A percentile compares a stretch with the other conserved stretches of the same genome.
These are phyloP conservation scores for Camarhynchus parvulus DNA, from an alignment of 2,113 vertebrate genomes.

Conservation along the genomic window DNA sequence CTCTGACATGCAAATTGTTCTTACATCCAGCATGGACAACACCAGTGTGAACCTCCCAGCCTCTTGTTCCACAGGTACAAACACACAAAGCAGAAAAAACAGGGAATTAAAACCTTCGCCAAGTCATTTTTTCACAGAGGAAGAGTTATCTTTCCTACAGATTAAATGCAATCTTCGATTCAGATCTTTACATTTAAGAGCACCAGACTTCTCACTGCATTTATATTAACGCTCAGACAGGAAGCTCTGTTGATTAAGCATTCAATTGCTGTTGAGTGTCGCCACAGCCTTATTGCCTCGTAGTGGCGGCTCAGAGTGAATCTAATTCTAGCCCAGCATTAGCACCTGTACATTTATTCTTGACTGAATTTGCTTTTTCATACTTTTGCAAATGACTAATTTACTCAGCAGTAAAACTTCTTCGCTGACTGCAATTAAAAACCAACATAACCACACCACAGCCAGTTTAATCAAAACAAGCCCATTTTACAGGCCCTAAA, in stretches of 20 bases:
- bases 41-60: background rate
- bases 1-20: background rate
- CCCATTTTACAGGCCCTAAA: background rate
- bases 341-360: background rate
- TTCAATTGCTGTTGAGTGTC: background rate
- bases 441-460: background rate
- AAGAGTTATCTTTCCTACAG: background rate
- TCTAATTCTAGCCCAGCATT: background rate
- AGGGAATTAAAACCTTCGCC: accelerated
- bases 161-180: background rate
- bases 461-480: background rate
- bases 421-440: background rate
- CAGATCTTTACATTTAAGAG: background rate
- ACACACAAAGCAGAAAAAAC: background rate
- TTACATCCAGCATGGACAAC: background rate
- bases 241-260: conserved; percentile 20
- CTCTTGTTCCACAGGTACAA: background rate
- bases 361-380: background rate
- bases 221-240: background rate
- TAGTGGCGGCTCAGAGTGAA: background rate
- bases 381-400: background rate
- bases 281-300: background rate
- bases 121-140: background rate
- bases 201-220: background rate
- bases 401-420: background rate